Evolutionary conservation across 2,113 vertebrate species (phyloP).

Genomic region (Daphoenositta chrysoptera): DNA sequence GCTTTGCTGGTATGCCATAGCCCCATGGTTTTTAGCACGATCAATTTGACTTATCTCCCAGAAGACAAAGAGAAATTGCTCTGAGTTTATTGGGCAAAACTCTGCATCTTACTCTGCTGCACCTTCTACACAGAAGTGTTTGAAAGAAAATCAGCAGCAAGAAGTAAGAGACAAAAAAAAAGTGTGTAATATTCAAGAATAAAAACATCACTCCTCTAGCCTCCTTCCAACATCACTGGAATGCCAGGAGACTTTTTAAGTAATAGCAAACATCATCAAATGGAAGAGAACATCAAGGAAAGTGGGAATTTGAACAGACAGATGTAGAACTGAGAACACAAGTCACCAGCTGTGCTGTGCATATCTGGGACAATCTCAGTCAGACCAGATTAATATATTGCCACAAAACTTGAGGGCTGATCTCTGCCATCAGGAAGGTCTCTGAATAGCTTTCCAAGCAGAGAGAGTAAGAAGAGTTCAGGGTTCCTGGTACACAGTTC

Average conservation of each 20-base stretch:
- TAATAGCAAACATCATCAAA: conserved; percentile 12
- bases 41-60: not conserved
- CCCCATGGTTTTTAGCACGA: rapidly evolving
- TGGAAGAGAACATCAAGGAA: not conserved
- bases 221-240: not conserved
- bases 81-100: not conserved
- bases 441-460: not conserved
- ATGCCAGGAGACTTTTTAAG: not conserved
- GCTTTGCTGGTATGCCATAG: not conserved
- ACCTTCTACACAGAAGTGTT: not conserved
- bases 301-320: not conserved
- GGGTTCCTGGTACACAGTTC: not conserved
- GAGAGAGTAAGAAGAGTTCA: not conserved
- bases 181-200: not conserved
- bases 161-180: not conserved
- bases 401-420: not conserved
- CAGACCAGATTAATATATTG: not conserved
- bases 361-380: not conserved
- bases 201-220: not conserved
- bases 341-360: not conserved
- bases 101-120: not conserved
- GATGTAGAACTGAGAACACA: not conserved
- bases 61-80: not conserved
- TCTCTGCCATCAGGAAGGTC: not conserved
- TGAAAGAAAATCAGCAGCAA: not conserved